Percentiles rank a stretch among this genome's conserved stretches.
phyloP scores from a whole-genome alignment of 2,113 vertebrate genomes.

The Malurus melanocephalus region DNA sequence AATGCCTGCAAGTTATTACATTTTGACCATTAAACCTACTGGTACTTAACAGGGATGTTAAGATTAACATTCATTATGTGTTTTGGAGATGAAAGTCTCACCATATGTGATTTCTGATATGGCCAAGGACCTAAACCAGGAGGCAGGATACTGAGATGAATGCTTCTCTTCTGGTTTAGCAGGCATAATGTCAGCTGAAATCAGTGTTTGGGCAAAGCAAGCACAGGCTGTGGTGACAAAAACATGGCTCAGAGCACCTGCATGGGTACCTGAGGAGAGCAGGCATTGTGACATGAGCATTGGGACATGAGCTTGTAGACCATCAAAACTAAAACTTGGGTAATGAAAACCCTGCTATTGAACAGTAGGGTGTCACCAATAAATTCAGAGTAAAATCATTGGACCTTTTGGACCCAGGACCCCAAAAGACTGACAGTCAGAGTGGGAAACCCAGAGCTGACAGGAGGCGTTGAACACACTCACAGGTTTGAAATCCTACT shows the following conservation, averaged over 20 bases:
- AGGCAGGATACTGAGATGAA: background rate
- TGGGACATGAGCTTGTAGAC: background rate
- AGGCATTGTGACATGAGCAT: background rate
- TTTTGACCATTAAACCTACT: background rate
- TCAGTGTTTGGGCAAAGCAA: background rate
- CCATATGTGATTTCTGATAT: background rate
- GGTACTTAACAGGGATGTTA: background rate
- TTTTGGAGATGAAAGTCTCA: background rate
- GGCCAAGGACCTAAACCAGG: background rate
- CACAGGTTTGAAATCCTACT: accelerated
- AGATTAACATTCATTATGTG: background rate
- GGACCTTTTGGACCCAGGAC: background rate
- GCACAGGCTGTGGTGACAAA: background rate
- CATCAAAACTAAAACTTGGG: background rate
- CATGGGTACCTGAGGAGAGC: background rate
- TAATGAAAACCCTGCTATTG: background rate
- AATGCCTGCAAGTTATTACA: background rate
- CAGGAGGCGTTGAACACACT: background rate
- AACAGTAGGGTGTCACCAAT: background rate
- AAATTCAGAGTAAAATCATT: background rate
- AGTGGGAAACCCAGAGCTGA: background rate
- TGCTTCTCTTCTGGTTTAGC: background rate
- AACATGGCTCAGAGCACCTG: background rate
- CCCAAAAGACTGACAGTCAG: background rate
- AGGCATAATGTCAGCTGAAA: background rate